A percentile compares a stretch with the other conserved stretches of the same genome.
Evolutionary conservation across 2,113 vertebrate species (phyloP).

Genomic region (Helogale parvula): DNA sequence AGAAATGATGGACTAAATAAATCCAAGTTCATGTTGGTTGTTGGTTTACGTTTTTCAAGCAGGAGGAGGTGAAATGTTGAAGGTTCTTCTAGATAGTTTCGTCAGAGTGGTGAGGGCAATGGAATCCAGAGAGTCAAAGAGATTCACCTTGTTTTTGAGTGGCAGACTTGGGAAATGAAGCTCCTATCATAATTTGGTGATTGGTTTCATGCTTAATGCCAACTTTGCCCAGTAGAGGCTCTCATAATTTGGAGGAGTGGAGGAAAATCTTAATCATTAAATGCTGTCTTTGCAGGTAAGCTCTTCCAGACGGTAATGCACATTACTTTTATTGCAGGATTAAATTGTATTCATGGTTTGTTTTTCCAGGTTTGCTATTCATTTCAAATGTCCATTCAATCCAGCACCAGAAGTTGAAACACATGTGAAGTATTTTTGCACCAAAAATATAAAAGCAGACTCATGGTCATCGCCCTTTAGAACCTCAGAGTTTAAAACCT

Average conservation of each 20-base stretch:
- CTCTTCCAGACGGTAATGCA: background rate
- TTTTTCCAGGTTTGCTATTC: background rate
- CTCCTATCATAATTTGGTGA: background rate
- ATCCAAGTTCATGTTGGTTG: background rate
- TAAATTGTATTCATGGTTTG: background rate
- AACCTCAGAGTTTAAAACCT: background rate
- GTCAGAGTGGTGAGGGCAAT: background rate
- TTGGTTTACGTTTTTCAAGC: background rate
- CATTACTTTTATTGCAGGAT: background rate
- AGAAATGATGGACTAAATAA: background rate
- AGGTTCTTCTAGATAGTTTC: background rate
- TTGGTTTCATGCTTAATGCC: background rate
- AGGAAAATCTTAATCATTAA: background rate
- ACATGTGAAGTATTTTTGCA: background rate
- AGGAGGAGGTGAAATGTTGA: background rate
- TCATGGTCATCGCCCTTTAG: background rate
- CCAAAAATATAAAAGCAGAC: background rate
- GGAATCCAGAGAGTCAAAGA: background rate
- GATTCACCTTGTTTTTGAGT: background rate
- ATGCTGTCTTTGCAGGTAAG: background rate
- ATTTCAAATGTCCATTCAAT: background rate
- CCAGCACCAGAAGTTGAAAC: background rate
- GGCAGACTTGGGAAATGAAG: background rate
- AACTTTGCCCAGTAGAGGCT: background rate
- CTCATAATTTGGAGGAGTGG: background rate